phyloP scores from a whole-genome alignment of 2,888 invertebrate species.

The Xanthorhoe designata region DNA sequence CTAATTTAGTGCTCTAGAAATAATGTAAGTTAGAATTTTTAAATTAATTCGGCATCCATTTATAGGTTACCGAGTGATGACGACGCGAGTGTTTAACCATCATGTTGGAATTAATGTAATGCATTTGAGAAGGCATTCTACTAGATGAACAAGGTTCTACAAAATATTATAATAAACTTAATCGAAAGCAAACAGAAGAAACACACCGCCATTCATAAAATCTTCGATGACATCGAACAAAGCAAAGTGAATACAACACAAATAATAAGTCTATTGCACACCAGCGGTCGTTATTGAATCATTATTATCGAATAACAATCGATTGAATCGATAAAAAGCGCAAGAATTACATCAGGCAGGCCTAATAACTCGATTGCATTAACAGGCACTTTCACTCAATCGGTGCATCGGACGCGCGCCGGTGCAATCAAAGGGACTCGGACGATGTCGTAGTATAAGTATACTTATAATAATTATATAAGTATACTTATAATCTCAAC shows the following conservation, averaged over 20 bases:
- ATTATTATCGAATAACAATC: constrained; percentile 57
- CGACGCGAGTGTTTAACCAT: too few relatives aligned
- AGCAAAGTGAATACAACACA: constrained; percentile 28
- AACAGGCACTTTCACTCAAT: constrained; percentile 78
- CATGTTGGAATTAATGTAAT: too few relatives aligned
- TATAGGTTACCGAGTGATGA: too few relatives aligned
- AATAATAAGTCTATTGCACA: constrained; percentile 27
- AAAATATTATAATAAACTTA: not conserved
- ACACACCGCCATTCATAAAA: not conserved
- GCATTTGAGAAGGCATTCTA: not conserved
- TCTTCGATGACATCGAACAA: constrained; percentile 13
- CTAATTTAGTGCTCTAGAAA: not conserved
- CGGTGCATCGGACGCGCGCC: constrained; percentile 45
- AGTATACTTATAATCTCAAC: not conserved
- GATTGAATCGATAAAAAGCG: constrained; percentile 66
- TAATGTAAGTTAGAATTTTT: not conserved
- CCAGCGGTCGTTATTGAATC: constrained; percentile 48
- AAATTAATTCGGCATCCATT: not conserved
- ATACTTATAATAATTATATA: too few relatives aligned
- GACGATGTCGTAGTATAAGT: constrained; percentile 8
- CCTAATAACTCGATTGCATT: constrained; percentile 76
- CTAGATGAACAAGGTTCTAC: not conserved
- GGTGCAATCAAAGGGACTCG: constrained; percentile 53
- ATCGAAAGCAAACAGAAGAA: not conserved
- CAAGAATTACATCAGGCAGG: constrained; percentile 75